Conservation (phyloP, 2,888 invertebrate genomes). For the Antheraea assamensis region DNA sequence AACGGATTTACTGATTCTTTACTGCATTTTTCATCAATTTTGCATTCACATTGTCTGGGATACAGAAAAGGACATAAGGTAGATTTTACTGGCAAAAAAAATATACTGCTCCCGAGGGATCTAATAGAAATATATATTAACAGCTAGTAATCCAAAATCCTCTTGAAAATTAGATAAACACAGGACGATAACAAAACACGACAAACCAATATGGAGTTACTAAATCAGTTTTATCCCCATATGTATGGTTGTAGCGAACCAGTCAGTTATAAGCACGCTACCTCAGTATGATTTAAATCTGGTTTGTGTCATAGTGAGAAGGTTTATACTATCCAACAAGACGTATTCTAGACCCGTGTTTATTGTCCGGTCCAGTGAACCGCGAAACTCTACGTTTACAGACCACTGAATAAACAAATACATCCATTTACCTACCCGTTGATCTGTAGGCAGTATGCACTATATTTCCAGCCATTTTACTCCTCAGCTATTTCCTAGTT, state of each 20-base stretch:
- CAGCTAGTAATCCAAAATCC: no score
- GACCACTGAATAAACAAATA: constrained; percentile 8
- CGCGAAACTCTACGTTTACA: neutral
- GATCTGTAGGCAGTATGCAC: neutral
- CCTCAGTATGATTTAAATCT: neutral
- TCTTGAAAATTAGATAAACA: no score
- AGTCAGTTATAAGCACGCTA: neutral
- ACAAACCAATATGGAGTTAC: no score
- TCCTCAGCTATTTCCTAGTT: neutral
- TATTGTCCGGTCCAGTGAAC: constrained; percentile 12
- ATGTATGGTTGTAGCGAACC: no score
- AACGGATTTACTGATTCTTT: neutral
- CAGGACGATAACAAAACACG: no score
- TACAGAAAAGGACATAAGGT: no score
- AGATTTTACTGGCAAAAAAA: no score
- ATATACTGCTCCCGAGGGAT: no score
- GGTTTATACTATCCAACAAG: neutral
- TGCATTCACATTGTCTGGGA: no score
- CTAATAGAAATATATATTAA: no score
- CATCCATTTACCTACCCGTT: neutral
- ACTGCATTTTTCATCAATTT: neutral
- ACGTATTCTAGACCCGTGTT: neutral
- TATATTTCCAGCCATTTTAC: neutral
- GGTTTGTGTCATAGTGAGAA: neutral
- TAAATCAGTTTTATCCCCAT: no score